Evolutionary conservation across 2,888 invertebrate species (phyloP), one percentile per base, ranked within the genome.

Genomic region (Aphrophora alni): DNA sequence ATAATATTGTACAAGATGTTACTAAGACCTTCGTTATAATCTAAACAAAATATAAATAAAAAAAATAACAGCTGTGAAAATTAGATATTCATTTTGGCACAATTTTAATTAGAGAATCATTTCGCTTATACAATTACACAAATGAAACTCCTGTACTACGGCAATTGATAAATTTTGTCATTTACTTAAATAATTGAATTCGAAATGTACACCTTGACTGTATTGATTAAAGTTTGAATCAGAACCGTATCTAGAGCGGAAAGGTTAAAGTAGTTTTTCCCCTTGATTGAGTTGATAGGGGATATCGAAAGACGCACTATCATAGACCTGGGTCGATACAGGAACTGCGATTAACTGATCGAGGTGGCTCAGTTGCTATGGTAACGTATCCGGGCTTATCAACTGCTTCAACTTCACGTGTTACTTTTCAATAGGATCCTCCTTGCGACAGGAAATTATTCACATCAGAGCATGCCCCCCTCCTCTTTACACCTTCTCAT

Each of bases 281-380:
- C 59, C 21, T 59, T 59, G 21, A 59, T 59, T 21, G 59, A 59
- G 59, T 59, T 21, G 59, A 59, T 59, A 59, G 59, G 59, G 59
- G 59, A 59, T 59, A 59, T 59, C 59, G 59, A 59, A 59, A 59
- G 59, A 59, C 59, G 59, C 10, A 59, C 59, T 59, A 59, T 59
- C 59, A 59, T 59, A 59, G 21, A 21, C n/a, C 21, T 21, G 14
- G 59, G 59, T 59, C 59, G 59, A 59, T 59, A 59, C 59, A 59
- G 59, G 59, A 59, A 59, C 59, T 59, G 59, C 21, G 59, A 59
- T 59, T 59, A 59, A 59, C 59, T 59, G 59, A 59, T 59, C 21
- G 59, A 59, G 59, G 59, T 59, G 21, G 59, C 59, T 59, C 59
- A 59, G 59, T 59, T 21, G n/a, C 59, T 21, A 59, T 59, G 59